Conservation (phyloP, 1,140 invertebrate genomes). For the Chionoecetes opilio region DNA sequence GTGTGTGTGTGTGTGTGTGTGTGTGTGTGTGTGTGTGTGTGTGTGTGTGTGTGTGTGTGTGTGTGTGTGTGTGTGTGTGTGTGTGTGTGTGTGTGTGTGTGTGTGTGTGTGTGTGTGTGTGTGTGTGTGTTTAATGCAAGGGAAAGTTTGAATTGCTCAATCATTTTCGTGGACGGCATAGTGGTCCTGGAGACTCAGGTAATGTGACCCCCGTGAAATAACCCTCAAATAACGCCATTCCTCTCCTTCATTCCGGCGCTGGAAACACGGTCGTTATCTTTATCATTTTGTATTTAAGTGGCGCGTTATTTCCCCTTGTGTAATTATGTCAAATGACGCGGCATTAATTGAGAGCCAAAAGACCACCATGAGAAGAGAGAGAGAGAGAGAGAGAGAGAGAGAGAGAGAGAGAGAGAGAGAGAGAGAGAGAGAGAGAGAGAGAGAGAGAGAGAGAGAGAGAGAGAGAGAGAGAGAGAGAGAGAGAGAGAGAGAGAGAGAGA, state of each 20-base stretch:
- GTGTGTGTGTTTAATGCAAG: conserved; percentile 4
- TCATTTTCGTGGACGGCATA: background rate
- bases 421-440: background rate
- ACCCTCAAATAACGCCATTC: background rate
- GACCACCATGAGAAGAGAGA: background rate
- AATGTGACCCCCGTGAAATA: background rate
- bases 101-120: conserved; percentile 34
- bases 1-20: conserved; percentile 54
- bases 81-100: conserved; percentile 43
- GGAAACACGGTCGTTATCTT: background rate
- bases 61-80: conserved; percentile 53
- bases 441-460: background rate
- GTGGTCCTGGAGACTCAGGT: background rate
- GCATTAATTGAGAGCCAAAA: conserved; percentile 44
- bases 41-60: conserved; percentile 57
- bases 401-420: conserved; percentile 39
- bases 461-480: background rate
- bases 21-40: conserved; percentile 53
- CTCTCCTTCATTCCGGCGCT: background rate
- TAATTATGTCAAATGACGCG: conserved; percentile 7
- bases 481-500: background rate
- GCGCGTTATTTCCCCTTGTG: background rate
- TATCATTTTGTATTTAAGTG: background rate
- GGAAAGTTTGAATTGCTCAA: background rate
- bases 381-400: conserved; percentile 53